Evolutionary conservation across 1,140 invertebrate species (phyloP), one percentile per base, ranked within the genome.

Genomic region (Orius laevigatus): DNA sequence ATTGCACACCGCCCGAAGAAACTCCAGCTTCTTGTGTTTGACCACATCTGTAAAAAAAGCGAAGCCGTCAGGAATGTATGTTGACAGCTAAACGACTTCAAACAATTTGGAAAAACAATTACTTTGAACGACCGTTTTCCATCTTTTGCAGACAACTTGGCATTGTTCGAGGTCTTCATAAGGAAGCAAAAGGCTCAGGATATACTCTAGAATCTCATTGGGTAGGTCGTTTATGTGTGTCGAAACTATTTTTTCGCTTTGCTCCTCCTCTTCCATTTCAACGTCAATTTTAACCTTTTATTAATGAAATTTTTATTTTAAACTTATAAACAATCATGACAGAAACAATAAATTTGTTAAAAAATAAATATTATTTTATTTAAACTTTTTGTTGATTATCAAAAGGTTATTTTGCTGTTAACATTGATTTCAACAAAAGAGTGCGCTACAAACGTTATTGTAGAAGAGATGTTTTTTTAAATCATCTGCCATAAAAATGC

Each of bases 131-230:
- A 81, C 76, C 54, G 68, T 69, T 63, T 76, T 75, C 88, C 88
- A 94, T 63, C 81, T 72, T 66, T 79, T 85, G 53, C 78, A 89
- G 12, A 95, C 89, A 54, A 76, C 64, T 67, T 78, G 82, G 62
- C 87, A 89, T 59, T 79, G 72, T 63, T 87, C 76, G 48, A 94
- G 67, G 70, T 93, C 87, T 64, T 79, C 77, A 60, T 95, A 95
- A 12, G 89, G 89, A 50, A 88, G 84, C 55, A 95, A 68, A 60
- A 88, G 74, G 53, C 79, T 76, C 50, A 95, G 71, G 60, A 95
- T 91, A 62, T 88, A 90, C 64, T 94, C 90, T 46, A 95, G 66
- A 41, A 95, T 76, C 73, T 94, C 88, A 64, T 93, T 85, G 6
- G 92, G 90, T 50, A 95, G 68, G 61, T 77, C 73, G 57, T 80